Evolutionary conservation across 2,113 vertebrate genomes (phyloP).

Genomic region (Lasiurus cinereus): DNA sequence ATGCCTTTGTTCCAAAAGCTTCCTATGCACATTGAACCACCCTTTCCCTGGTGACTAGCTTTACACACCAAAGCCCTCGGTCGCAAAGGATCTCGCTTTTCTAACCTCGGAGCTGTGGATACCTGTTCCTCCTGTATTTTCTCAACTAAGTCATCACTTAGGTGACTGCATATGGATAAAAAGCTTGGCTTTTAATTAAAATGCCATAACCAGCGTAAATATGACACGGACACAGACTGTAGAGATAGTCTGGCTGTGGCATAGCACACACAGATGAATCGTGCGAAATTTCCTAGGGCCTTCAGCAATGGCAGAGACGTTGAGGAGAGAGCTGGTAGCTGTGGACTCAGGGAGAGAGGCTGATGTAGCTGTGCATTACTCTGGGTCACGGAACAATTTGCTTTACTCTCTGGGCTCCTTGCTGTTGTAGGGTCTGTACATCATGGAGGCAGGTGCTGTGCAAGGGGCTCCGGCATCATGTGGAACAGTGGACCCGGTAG

Average conservation of each 20-base stretch:
- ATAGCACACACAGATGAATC: not conserved
- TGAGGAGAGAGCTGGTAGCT: not conserved
- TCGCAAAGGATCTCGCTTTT: not conserved
- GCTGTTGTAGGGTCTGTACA: not conserved
- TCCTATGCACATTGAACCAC: not conserved
- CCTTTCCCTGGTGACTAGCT: not conserved
- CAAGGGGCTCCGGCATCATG: not conserved
- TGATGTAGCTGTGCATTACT: not conserved
- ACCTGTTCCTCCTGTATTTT: not conserved
- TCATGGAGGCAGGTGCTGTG: not conserved
- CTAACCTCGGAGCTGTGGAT: not conserved
- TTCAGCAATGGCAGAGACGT: not conserved
- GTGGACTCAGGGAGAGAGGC: not conserved
- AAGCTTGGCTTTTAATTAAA: slow-evolving; percentile 2
- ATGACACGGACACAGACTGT: not conserved
- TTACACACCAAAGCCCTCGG: not conserved
- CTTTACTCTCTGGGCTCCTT: not conserved
- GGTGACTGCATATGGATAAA: not conserved
- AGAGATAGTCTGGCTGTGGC: not conserved
- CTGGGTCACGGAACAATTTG: not conserved
- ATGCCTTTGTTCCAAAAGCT: not conserved
- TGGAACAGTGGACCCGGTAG: not conserved
- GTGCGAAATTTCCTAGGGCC: not conserved
- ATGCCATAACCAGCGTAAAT: not conserved
- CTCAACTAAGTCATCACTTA: not conserved